phyloP scores from a whole-genome alignment of 2,113 vertebrate species.

The Diadophis punctatus region DNA sequence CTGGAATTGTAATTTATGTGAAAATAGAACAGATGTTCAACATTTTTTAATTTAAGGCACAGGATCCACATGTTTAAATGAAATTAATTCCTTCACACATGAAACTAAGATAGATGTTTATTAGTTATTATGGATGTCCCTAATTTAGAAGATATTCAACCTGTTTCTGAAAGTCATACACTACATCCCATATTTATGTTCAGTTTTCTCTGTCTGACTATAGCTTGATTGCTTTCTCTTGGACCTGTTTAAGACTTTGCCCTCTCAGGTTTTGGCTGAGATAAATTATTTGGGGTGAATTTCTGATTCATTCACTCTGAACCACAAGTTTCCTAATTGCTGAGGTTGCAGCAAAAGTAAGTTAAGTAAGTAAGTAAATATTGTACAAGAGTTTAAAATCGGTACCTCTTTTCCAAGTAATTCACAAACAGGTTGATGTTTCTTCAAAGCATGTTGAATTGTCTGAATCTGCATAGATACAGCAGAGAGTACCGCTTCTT shows the following conservation, averaged over 20 bases:
- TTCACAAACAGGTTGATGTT: constrained; percentile 81
- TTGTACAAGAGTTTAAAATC: constrained; percentile 2
- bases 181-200: neutral
- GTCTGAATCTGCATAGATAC: constrained; percentile 98
- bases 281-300: neutral
- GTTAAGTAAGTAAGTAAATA: neutral
- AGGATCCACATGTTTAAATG: neutral
- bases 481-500: constrained; percentile 91
- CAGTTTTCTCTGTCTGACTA: neutral
- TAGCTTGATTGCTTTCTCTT: neutral
- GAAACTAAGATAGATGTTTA: neutral
- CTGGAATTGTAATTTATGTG: neutral
- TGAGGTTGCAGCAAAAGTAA: neutral
- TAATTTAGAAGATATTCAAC: neutral
- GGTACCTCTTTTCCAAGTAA: constrained; percentile 90
- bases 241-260: neutral
- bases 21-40: neutral
- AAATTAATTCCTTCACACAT: neutral
- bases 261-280: neutral
- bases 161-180: neutral
- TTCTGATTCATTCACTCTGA: neutral
- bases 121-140: neutral
- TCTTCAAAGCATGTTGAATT: constrained; percentile 93
- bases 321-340: neutral
- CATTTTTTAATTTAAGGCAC: neutral